phyloP scores from a whole-genome alignment of 2,888 invertebrate genomes.

The Listrodromus nycthemerus region DNA sequence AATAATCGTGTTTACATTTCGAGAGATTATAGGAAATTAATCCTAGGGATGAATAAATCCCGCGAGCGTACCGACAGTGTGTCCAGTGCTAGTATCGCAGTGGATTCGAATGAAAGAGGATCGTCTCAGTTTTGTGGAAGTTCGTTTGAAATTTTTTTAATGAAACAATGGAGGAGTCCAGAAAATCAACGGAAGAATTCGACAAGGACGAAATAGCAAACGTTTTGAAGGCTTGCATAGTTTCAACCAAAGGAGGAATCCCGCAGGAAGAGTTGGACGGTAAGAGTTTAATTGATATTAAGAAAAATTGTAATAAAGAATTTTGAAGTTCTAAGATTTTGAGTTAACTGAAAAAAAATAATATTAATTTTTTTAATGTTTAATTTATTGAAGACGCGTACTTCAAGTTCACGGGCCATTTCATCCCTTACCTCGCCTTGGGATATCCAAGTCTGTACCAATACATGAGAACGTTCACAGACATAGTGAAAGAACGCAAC shows the following conservation, averaged over 20 bases:
- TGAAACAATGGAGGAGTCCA: not conserved
- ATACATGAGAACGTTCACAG: slow-evolving; percentile 61
- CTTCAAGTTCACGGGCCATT: slow-evolving; percentile 61
- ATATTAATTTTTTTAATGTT: not conserved
- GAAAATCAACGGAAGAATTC: not conserved
- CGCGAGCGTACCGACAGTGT: not conserved
- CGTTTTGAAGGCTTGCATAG: slow-evolving; percentile 60
- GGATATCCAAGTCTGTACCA: slow-evolving; percentile 66
- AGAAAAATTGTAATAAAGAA: not conserved
- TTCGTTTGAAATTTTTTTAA: not conserved
- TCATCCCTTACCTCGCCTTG: slow-evolving; percentile 67
- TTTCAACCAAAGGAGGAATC: slow-evolving; percentile 69
- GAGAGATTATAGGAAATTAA: not conserved
- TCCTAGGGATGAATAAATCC: slow-evolving; percentile 6
- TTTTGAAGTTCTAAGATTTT: too few species aligned
- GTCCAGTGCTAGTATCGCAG: slow-evolving; percentile 2
- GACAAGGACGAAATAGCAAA: slow-evolving; percentile 37
- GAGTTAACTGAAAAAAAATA: not conserved
- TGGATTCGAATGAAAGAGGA: slow-evolving; percentile 13
- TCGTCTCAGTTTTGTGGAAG: slow-evolving; percentile 5
- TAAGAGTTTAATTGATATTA: slow-evolving; percentile 33
- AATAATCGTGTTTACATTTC: not conserved
- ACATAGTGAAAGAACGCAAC: slow-evolving; percentile 53
- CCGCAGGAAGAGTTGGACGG: slow-evolving; percentile 64
- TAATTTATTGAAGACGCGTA: slow-evolving; percentile 55